phyloP scores from a whole-genome alignment of 1,140 invertebrate species.

The Aporrectodea caliginosa region DNA sequence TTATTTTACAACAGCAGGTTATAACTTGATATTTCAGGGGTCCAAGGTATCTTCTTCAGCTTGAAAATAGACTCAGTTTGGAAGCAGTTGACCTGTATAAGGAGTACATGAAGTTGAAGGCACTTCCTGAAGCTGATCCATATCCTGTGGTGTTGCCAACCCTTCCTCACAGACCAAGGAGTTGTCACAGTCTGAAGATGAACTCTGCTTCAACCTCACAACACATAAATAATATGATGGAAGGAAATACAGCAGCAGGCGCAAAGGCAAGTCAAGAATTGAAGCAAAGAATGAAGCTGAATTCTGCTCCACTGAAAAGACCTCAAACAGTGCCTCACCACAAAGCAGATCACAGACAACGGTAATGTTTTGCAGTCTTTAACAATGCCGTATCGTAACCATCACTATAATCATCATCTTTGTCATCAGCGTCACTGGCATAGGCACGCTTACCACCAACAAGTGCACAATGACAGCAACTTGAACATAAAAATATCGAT shows the following conservation, averaged over 20 bases:
- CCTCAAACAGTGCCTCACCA: background rate
- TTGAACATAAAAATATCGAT: too few species aligned
- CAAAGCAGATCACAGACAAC: too few species aligned
- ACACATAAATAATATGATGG: too few species aligned
- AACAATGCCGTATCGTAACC: too few species aligned
- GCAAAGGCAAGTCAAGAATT: background rate
- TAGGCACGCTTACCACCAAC: too few species aligned
- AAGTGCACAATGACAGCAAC: too few species aligned
- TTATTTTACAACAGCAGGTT: background rate
- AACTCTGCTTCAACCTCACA: too few species aligned
- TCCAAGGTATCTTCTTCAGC: conserved; percentile 47
- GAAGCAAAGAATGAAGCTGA: background rate
- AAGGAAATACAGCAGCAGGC: too few species aligned
- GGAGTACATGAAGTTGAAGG: conserved; percentile 37
- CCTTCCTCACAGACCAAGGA: background rate
- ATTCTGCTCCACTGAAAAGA: background rate
- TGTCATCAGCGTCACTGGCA: too few species aligned
- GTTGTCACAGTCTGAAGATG: background rate
- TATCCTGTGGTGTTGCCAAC: conserved; percentile 28
- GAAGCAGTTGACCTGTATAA: conserved; percentile 45
- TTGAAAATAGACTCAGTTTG: conserved; percentile 40
- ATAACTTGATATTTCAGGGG: conserved; percentile 41
- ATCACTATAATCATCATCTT: too few species aligned
- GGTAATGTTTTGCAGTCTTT: too few species aligned
- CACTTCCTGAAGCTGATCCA: conserved; percentile 30